phyloP scores from a whole-genome alignment of 1,140 invertebrate genomes.

The Aradophagus sp. region DNA sequence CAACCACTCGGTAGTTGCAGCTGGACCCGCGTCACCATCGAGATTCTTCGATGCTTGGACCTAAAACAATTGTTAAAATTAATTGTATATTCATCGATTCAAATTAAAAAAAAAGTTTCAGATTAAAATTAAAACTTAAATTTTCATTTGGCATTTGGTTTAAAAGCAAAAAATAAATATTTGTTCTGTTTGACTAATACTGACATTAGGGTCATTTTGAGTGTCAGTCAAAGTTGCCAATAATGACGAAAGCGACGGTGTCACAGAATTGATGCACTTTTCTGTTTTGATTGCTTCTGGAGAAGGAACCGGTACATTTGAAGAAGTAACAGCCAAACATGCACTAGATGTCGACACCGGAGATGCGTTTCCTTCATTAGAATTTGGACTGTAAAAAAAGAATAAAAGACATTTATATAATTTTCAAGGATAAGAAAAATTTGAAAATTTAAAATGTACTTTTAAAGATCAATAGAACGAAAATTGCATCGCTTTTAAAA shows the following conservation, averaged over 20 bases:
- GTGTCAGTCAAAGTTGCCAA: slow-evolving; percentile 72
- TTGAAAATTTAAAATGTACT: too few relatives aligned
- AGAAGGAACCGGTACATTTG: slow-evolving; percentile 56
- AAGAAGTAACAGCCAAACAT: slow-evolving; percentile 58
- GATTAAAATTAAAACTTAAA: too few relatives aligned
- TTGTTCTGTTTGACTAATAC: slow-evolving; percentile 4
- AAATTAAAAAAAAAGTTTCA: too few relatives aligned
- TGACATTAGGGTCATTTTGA: slow-evolving; percentile 77
- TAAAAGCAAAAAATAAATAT: too few relatives aligned
- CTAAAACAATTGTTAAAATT: slow-evolving; percentile 7
- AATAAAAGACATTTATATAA: neutral
- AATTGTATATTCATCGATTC: neutral
- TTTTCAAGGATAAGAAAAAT: too few relatives aligned
- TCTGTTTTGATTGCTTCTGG: slow-evolving; percentile 62
- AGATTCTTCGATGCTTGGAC: slow-evolving; percentile 31
- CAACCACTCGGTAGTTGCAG: slow-evolving; percentile 33
- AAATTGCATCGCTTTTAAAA: too few relatives aligned
- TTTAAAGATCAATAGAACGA: too few relatives aligned
- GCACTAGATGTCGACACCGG: slow-evolving; percentile 62
- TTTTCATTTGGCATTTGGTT: too few relatives aligned
- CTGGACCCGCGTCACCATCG: slow-evolving; percentile 12
- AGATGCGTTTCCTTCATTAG: slow-evolving; percentile 61
- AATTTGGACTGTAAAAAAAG: slow-evolving; percentile 24
- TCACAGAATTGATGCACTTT: slow-evolving; percentile 62
- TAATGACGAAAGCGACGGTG: slow-evolving; percentile 60